Conservation (phyloP, 2,888 invertebrate species). For the Carcina quercana region DNA sequence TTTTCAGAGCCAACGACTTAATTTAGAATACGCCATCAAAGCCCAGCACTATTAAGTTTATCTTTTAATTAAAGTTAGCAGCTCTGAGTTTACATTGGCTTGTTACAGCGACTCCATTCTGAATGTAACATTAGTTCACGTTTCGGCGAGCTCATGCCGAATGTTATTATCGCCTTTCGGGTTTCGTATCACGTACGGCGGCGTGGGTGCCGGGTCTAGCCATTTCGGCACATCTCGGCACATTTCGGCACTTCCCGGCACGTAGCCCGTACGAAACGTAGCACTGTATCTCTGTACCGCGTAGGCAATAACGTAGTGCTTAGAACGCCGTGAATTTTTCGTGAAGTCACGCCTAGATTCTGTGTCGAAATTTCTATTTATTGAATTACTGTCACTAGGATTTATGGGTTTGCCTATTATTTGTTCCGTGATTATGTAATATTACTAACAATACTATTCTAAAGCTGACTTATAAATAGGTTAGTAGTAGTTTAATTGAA, state of each 20-base stretch:
- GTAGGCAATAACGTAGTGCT: background rate
- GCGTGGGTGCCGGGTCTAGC: constrained; percentile 14
- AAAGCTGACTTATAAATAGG: too few relatives aligned
- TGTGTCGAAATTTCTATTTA: background rate
- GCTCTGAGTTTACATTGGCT: constrained; percentile 4
- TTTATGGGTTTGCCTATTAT: background rate
- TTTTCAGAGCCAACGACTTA: too few relatives aligned
- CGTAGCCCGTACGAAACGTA: background rate
- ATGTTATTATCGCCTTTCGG: constrained; percentile 18
- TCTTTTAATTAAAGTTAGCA: constrained; percentile 12
- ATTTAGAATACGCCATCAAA: constrained; percentile 2
- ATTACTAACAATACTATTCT: too few relatives aligned
- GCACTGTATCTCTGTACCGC: background rate
- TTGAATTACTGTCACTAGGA: background rate
- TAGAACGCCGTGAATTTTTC: background rate
- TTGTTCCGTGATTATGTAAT: background rate
- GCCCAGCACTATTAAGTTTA: constrained; percentile 6
- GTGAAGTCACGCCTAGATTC: background rate
- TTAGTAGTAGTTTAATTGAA: background rate
- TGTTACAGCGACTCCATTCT: constrained; percentile 2
- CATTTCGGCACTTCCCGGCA: background rate
- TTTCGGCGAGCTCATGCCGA: constrained; percentile 15
- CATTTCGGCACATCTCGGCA: background rate
- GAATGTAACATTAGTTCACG: constrained; percentile 10
- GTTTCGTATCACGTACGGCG: constrained; percentile 24